Base-by-base conservation (phyloP, 2,888 invertebrate genomes). In the Netelia melanura region DNA sequence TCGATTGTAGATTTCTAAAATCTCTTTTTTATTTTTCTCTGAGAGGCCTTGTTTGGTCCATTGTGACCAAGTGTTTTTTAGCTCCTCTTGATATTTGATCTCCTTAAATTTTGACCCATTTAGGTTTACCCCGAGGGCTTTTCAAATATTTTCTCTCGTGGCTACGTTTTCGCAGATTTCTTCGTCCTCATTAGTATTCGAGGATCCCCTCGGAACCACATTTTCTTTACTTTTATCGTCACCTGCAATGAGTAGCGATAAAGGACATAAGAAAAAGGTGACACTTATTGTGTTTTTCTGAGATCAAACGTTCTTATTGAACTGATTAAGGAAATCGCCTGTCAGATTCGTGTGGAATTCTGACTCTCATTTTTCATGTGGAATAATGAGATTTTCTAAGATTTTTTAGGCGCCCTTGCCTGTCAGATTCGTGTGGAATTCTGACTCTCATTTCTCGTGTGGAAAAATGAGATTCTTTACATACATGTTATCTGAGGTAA, bases 11-110 rank as follows among this genome's bases (percentile, higher is more conserved):
- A 9, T 14, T 25, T 76, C 75, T 17, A 85, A 25, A 21, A 80
- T 85, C 14, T 79, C 58, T 65, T 85, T 79, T 44, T 85, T 82
- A 70, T 74, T 82, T 25, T 78, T 85, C 14, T 82, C 75, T 14
- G 79, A 79, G 11, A 82, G 67, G 5, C 82, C 82, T 62, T 82
- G 52, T 17, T 68, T 71, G 2, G 72, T 84, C 84, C 71, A 84
- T 61, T 84, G 81, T 25, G 48, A 48, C 77, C 71, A 76, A 1
- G 81, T 76, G 9, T 81, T 71, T 44, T 62, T 67, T 10, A 86
- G 43, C 52, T 79, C 76, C 6, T 65, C 67, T 67, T 84, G 75
- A 52, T 78, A 81, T 56, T 78, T 82, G 9, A 85, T 75, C 0
- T 79, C 21, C 61, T 83, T 83, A 61, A 76, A 72, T 56, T 71